Percentiles rank a stretch among this genome's conserved stretches.
phyloP scores from a whole-genome alignment of 2,113 vertebrate genomes.

The Boleophthalmus pectinirostris region DNA sequence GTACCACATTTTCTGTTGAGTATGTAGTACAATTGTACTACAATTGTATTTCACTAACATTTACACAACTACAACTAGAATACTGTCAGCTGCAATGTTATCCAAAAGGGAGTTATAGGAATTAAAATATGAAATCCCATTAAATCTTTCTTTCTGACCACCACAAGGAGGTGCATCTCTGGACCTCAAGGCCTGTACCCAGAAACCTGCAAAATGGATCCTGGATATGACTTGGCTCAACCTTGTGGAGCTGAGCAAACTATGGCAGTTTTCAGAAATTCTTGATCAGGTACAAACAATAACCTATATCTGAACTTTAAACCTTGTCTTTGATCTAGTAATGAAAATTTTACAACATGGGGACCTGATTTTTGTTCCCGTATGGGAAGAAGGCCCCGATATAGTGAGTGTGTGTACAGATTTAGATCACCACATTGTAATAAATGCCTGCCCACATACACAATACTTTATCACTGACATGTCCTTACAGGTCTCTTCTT shows the following conservation, averaged over 20 bases:
- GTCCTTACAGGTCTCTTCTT: neutral
- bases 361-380: no score
- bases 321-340: no score
- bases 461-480: neutral
- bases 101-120: neutral
- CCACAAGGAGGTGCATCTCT: conserved; percentile 90
- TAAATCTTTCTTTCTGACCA: neutral
- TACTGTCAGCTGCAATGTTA: conserved; percentile 26
- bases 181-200: conserved; percentile 91
- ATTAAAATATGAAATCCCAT: neutral
- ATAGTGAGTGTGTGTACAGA: no score
- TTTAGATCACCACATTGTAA: no score
- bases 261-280: conserved; percentile 90
- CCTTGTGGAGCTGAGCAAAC: conserved; percentile 92
- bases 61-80: no score
- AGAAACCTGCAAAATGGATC: conserved; percentile 94
- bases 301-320: neutral
- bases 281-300: conserved; percentile 82
- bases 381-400: no score
- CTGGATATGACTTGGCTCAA: conserved; percentile 97
- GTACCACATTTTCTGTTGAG: neutral
- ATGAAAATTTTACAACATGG: no score
- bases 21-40: neutral
- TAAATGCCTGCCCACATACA: neutral
- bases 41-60: conserved; percentile 43